Percentiles rank a stretch among this genome's conserved stretches.
Conservation (phyloP, 2,113 vertebrate species). For the Oreochromis aureus region DNA sequence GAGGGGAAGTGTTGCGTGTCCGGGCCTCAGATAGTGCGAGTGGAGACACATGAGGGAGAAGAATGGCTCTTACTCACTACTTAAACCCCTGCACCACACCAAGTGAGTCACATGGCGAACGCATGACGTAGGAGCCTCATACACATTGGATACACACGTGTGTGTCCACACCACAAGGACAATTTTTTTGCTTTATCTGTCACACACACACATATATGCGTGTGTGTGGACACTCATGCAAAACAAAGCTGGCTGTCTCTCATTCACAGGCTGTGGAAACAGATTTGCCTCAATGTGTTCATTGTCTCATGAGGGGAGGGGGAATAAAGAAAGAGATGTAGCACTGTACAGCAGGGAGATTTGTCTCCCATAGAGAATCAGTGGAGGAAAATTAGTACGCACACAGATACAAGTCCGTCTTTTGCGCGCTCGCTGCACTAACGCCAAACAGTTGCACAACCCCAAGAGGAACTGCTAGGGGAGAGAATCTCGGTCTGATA, state of each 20-base stretch:
- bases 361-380: conserved; percentile 9
- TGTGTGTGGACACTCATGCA: neutral
- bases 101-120: conserved; percentile 63
- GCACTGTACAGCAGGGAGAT: conserved; percentile 19
- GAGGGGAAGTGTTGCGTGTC: neutral
- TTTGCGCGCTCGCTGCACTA: neutral
- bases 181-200: conserved; percentile 25
- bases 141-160: conserved; percentile 10
- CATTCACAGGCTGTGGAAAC: conserved; percentile 51
- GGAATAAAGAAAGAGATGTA: conserved; percentile 26
- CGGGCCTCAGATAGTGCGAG: neutral
- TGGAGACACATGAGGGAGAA: neutral
- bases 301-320: conserved; percentile 47
- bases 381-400: conserved; percentile 2
- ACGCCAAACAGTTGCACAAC: conserved; percentile 6
- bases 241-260: conserved; percentile 61
- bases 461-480: neutral
- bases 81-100: conserved; percentile 28
- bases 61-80: conserved; percentile 47
- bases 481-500: neutral
- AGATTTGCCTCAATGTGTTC: conserved; percentile 63
- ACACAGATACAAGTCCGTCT: conserved; percentile 13
- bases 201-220: neutral
- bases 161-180: neutral
- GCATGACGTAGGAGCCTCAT: conserved; percentile 52